Percentiles rank a stretch among this genome's conserved stretches.
Conservation (phyloP, 2,797 vertebrate genomes). For the Telmatherina bonti region DNA sequence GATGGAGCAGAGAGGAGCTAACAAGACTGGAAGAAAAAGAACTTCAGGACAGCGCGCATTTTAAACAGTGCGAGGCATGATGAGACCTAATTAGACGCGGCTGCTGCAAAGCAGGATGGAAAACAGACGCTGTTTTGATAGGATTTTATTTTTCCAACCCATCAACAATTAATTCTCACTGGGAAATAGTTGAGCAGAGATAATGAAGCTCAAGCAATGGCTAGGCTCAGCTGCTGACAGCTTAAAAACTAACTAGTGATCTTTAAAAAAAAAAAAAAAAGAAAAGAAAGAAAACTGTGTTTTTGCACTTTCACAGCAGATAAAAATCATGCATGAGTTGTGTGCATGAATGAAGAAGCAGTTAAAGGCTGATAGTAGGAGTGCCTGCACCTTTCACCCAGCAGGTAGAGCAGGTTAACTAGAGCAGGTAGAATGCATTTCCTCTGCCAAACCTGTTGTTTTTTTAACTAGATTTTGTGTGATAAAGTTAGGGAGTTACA, state of each 20-base stretch:
- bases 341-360: conserved; percentile 20
- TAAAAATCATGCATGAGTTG: conserved; percentile 7
- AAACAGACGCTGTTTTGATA: conserved; percentile 64
- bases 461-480: too few relatives aligned
- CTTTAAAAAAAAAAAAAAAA: conserved; percentile 12
- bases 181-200: conserved; percentile 45
- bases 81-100: conserved; percentile 64
- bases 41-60: conserved; percentile 47
- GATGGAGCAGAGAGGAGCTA: conserved; percentile 37
- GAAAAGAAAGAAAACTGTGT: conserved; percentile 4
- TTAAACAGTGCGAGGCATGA: conserved; percentile 60
- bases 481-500: not conserved
- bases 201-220: conserved; percentile 38
- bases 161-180: conserved; percentile 52
- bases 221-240: conserved; percentile 26
- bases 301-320: not conserved
- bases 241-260: conserved; percentile 31
- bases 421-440: conserved; percentile 15
- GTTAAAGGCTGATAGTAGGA: conserved; percentile 26
- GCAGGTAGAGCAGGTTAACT: conserved; percentile 65
- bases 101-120: conserved; percentile 44
- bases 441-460: conserved; percentile 30
- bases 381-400: conserved; percentile 30
- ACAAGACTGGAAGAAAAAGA: conserved; percentile 60
- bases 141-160: conserved; percentile 22